phyloP scores from a whole-genome alignment of 2,797 vertebrate genomes.

The Echeneis naucrates region DNA sequence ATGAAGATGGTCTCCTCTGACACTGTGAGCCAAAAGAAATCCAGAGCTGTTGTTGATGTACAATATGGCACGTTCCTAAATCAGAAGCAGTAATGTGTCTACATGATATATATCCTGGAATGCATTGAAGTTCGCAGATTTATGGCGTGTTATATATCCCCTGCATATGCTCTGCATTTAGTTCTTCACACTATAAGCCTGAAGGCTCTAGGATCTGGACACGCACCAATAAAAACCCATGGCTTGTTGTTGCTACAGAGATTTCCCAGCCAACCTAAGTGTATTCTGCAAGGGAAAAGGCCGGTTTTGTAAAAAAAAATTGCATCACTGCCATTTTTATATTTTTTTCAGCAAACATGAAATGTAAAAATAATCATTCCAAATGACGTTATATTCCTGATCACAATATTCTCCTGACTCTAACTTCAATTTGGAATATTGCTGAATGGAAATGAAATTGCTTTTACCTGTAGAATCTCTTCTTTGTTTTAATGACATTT shows the following conservation, averaged over 20 bases:
- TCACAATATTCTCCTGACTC: no score
- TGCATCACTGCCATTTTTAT: no score
- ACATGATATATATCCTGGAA: slow-evolving; percentile 12
- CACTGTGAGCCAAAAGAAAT: background rate
- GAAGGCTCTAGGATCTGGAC: background rate
- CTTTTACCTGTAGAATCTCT: background rate
- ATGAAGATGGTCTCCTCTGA: background rate
- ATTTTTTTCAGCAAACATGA: no score
- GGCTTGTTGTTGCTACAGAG: no score
- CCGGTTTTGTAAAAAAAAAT: no score
- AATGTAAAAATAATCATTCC: no score
- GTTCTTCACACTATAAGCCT: background rate
- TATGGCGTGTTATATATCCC: background rate
- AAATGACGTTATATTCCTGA: no score
- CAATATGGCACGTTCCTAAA: slow-evolving; percentile 6
- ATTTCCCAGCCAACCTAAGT: no score
- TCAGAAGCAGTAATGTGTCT: slow-evolving; percentile 20
- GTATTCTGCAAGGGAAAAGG: no score
- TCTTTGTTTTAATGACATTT: background rate
- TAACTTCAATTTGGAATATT: no score
- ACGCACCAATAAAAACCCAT: no score
- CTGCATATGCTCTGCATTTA: slow-evolving; percentile 10
- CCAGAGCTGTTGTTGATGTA: background rate
- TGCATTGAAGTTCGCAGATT: slow-evolving; percentile 13
- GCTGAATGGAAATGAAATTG: no score